A percentile compares a stretch with the other conserved stretches of the same genome.
phyloP scores from a whole-genome alignment of 2,888 invertebrate genomes.

The Heliconius ismenius region DNA sequence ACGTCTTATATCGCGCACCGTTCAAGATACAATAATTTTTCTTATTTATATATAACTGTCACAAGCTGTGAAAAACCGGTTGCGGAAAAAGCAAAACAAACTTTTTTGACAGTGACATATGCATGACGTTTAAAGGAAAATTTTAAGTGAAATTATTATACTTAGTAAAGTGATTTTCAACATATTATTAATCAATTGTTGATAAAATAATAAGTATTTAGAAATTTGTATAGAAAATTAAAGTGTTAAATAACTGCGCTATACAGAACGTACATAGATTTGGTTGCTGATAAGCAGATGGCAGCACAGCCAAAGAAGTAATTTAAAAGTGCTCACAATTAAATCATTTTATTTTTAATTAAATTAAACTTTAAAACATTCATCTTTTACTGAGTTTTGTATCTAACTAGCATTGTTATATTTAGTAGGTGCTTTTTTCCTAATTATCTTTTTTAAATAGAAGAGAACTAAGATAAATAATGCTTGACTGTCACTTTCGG shows the following conservation, averaged over 20 bases:
- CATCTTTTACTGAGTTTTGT: neutral
- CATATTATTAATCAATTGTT: neutral
- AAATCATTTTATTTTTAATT: neutral
- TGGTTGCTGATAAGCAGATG: neutral
- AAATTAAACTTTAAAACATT: neutral
- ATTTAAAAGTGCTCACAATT: neutral
- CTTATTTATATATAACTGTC: conserved; percentile 19
- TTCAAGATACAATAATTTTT: conserved; percentile 20
- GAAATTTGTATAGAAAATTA: neutral
- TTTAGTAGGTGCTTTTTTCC: too few species aligned
- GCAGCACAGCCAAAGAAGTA: neutral
- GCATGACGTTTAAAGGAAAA: neutral
- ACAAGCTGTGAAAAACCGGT: conserved; percentile 15
- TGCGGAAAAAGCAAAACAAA: conserved; percentile 14
- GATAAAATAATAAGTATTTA: neutral
- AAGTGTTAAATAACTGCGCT: neutral
- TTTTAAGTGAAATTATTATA: too few species aligned
- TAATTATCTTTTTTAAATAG: too few species aligned
- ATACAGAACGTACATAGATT: neutral
- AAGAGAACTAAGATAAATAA: neutral
- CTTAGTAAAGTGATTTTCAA: neutral
- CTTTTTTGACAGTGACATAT: conserved; percentile 14
- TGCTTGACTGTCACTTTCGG: too few species aligned
- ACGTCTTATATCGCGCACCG: too few species aligned
- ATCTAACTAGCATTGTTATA: neutral